Evolutionary conservation across 2,888 invertebrate species (phyloP), one percentile per base, ranked within the genome.

Genomic region (Eupithecia inturbata): DNA sequence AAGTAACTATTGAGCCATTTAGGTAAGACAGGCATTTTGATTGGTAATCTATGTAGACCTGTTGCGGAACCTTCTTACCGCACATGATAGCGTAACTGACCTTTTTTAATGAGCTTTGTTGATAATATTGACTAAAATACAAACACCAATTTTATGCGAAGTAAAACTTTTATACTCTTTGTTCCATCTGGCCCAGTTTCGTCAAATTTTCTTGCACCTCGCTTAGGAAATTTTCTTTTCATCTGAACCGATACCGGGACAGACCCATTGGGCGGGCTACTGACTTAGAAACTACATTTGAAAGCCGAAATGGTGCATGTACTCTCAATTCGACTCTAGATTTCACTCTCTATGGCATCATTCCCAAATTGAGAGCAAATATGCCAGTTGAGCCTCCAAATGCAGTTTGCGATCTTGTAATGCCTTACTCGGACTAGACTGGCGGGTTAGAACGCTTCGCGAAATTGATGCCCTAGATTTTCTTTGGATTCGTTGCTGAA

Each of bases 311-410:
- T 26, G 10, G 26, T 26, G 26, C 26, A 22, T 57, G 12, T 57
- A 26, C 14, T 26, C 57, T 57, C 22, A 57, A 57, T 64, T 33
- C 33, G 12, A 63, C 63, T 64, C 19, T 26, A 2, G 63, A 64
- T 64, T 64, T 64, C 63, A 12, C 14, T 31, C 70, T 64, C 26
- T 12, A 14, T 57, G 4, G 12, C 26, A 57, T 57, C 16, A 62
- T 75, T 73, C 72, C 45, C 70, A 74, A 79, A 77, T 76, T 78
- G 68, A 70, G 72, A 77, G 75, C 72, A 75, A 77, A 57, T 26
- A 19, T 16, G 49, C 39, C 19, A 72, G 53, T 53, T 14, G 31
- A 36, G 31, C n/a, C 45, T 26, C 57, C 16, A 28, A 72, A 53
- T 74, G 74, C 77, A 72, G 70, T 75, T 76, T 70, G 71, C 71